These are phyloP conservation scores for Crioceris asparagi DNA, from an alignment of 2,888 invertebrate genomes.

Conservation along the genomic window DNA sequence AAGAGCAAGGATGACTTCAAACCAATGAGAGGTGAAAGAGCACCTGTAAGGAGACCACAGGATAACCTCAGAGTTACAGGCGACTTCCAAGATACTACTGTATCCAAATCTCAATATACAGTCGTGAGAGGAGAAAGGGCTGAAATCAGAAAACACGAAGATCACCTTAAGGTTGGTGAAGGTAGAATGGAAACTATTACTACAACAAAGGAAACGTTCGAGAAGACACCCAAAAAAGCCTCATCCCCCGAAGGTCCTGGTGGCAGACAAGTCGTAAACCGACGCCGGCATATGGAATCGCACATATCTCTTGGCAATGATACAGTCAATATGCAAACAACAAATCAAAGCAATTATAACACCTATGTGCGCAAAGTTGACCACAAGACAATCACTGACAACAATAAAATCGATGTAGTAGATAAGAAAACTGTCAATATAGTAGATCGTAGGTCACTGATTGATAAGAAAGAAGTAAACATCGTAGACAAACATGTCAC, in stretches of 20 bases:
- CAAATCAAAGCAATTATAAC: conserved; percentile 48
- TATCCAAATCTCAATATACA: conserved; percentile 39
- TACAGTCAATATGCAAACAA: conserved; percentile 42
- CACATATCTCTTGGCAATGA: conserved; percentile 53
- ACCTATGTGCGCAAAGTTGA: conserved; percentile 30
- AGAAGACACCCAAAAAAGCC: conserved; percentile 46
- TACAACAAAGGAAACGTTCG: conserved; percentile 43
- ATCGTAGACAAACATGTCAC: conserved; percentile 11
- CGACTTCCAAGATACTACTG: conserved; percentile 39
- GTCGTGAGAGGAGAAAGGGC: conserved; percentile 41
- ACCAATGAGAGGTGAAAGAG: conserved; percentile 33
- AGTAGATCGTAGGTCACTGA: conserved; percentile 12
- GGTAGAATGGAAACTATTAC: conserved; percentile 44
- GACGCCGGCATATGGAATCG: conserved; percentile 54
- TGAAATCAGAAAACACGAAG: conserved; percentile 40
- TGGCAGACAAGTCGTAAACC: conserved; percentile 34
- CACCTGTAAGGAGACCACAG: conserved; percentile 37
- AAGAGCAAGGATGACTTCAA: conserved; percentile 38
- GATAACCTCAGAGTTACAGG: conserved; percentile 46
- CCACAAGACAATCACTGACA: conserved; percentile 21
- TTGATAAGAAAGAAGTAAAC: conserved; percentile 13
- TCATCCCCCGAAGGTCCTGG: conserved; percentile 35
- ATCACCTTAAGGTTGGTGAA: conserved; percentile 41
- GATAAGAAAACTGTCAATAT: conserved; percentile 18
- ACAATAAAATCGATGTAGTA: too few relatives aligned